Percentiles rank a stretch among this genome's conserved stretches.
These are phyloP conservation scores for Melanotaenia trifasciata DNA, from an alignment of 2,797 vertebrate genomes.

Conservation along the genomic window DNA sequence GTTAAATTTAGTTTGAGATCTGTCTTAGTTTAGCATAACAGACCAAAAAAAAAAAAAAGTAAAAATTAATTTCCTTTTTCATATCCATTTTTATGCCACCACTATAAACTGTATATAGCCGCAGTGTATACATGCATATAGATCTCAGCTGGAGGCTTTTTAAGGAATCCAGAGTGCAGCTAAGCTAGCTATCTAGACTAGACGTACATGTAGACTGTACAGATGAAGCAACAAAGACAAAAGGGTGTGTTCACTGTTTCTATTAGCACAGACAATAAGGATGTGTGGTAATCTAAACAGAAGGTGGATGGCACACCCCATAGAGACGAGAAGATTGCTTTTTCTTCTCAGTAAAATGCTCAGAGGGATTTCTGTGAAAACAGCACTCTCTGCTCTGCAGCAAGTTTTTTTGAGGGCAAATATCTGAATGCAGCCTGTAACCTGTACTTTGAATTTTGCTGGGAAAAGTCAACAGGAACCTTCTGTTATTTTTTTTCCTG, in stretches of 20 bases:
- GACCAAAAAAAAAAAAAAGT: neutral
- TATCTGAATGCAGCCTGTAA: constrained; percentile 32
- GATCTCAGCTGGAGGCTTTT: neutral
- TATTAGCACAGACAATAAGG: constrained; percentile 24
- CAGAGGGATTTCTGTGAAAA: constrained; percentile 15
- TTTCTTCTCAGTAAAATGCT: constrained; percentile 14
- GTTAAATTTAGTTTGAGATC: neutral
- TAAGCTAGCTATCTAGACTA: neutral
- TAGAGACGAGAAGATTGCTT: constrained; percentile 13
- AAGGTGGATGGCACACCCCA: constrained; percentile 14
- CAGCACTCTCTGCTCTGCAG: constrained; percentile 8
- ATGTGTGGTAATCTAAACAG: constrained; percentile 22
- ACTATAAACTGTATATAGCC: neutral
- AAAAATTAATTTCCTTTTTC: neutral
- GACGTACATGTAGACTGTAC: constrained; percentile 8
- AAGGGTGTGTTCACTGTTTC: constrained; percentile 16
- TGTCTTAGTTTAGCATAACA: neutral
- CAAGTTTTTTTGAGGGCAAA: constrained; percentile 26
- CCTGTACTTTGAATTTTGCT: constrained; percentile 22
- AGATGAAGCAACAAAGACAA: constrained; percentile 32
- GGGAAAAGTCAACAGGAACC: constrained; percentile 26
- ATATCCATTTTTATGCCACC: neutral
- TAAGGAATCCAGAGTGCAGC: neutral
- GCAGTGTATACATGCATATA: neutral
- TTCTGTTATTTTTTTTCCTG: constrained; percentile 19